Evolutionary conservation across 37 sponge, comb jelly and placozoan genomes (phyloP), one percentile per base, ranked within the genome.

Genomic region (Dysidea cf. avara): DNA sequence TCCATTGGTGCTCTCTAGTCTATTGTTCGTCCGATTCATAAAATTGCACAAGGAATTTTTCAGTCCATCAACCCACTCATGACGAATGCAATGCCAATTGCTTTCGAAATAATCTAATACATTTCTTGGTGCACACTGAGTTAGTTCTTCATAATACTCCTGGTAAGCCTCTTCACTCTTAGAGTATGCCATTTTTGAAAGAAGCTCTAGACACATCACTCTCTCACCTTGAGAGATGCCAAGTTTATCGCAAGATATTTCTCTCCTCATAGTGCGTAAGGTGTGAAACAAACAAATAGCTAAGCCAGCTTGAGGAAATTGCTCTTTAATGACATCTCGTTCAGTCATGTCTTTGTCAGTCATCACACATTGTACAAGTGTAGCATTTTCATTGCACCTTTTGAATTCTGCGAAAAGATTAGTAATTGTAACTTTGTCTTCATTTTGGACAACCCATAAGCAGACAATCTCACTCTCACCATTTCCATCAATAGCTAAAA

Each of bases 81-180:
- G 9, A 13, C 11, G 30, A 28, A 63, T 63, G 21, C 6, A 4
- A 63, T 63, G 64, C 75, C 90, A 89, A 37, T 79, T 79, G 59
- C 34, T 39, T 28, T 89, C 54, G 43, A 50, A 84, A 56, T 89
- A 89, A 6, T 49, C 17, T 11, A 79, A 32, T 2, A 88, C 90
- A 2, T n/a, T 16, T 12, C 46, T 53, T 1, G 56, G 82, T 39
- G 26, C 65, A 76, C 12, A 6, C 22, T 49, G 0, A 53, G 38
- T 22, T 35, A 83, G 54, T 0, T 66, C 55, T 7, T 25, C n/a
- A 49, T 83, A 88, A 16, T 39, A 40, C 1, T 56, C 34, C 2
- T 43, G 14, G 53, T 88, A 88, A 20, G 72, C 79, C 9, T 47
- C 61, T 68, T 40, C 67, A 40, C 66, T 54, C 7, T 35, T 35